These are phyloP conservation scores for Spatulosminthurus flaviceps DNA, from an alignment of 2,888 invertebrate species.

Conservation along the genomic window DNA sequence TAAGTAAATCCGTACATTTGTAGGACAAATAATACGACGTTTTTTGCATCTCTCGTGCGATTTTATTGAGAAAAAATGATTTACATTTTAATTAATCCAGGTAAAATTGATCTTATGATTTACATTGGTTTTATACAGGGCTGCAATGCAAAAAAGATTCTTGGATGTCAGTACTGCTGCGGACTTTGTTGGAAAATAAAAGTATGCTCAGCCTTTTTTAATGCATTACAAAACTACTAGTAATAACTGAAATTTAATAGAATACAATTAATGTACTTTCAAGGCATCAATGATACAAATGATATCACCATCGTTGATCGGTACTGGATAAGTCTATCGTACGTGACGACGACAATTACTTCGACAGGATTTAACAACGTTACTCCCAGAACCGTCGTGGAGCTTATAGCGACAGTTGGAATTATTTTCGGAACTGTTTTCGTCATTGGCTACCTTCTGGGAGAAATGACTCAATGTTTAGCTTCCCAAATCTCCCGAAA, in stretches of 20 bases:
- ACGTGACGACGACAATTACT: constrained; percentile 58
- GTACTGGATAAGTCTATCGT: constrained; percentile 57
- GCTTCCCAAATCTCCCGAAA: constrained; percentile 60
- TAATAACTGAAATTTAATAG: too few relatives aligned
- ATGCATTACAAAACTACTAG: too few relatives aligned
- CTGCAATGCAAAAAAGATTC: constrained; percentile 6
- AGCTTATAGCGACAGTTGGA: constrained; percentile 52
- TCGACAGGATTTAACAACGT: constrained; percentile 55
- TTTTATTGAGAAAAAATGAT: background rate
- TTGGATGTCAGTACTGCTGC: constrained; percentile 23
- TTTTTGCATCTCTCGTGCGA: background rate
- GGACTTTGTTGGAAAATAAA: background rate
- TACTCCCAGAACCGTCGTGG: constrained; percentile 46
- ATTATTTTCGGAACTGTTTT: constrained; percentile 57
- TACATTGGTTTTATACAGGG: background rate
- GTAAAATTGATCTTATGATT: too few relatives aligned
- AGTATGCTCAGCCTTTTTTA: background rate
- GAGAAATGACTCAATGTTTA: constrained; percentile 61
- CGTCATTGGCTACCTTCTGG: constrained; percentile 58
- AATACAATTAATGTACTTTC: too few relatives aligned
- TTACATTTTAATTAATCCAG: too few relatives aligned
- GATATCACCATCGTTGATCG: constrained; percentile 47
- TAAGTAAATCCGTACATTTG: too few relatives aligned
- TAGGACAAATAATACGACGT: too few relatives aligned
- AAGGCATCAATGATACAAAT: background rate